phyloP scores from a whole-genome alignment of 2,888 invertebrate species.

The Lymantria monacha region DNA sequence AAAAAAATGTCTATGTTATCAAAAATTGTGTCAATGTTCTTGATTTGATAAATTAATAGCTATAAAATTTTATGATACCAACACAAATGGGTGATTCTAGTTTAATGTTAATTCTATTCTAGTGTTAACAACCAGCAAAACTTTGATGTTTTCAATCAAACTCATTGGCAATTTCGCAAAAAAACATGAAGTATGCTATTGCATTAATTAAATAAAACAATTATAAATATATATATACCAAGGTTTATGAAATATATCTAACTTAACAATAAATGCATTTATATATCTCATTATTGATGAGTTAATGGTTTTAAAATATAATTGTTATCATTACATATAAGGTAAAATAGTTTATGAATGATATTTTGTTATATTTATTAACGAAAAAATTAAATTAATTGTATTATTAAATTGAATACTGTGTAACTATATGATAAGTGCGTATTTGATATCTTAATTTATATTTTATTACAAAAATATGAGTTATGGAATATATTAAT shows the following conservation, averaged over 20 bases:
- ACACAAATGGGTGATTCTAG: slow-evolving; percentile 4
- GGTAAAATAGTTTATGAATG: neutral
- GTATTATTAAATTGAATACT: neutral
- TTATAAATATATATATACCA: slow-evolving; percentile 7
- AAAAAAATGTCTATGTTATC: too few relatives aligned
- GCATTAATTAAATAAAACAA: slow-evolving; percentile 12
- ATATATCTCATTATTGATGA: neutral
- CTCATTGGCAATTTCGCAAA: slow-evolving; percentile 19
- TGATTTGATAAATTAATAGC: slow-evolving; percentile 13
- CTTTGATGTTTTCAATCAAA: slow-evolving; percentile 22
- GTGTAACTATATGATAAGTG: neutral
- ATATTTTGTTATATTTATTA: neutral
- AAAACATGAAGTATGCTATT: slow-evolving; percentile 14
- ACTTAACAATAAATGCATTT: neutral
- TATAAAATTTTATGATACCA: slow-evolving; percentile 14
- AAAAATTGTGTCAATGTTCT: slow-evolving; percentile 10
- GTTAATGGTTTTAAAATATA: neutral
- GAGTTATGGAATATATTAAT: too few relatives aligned
- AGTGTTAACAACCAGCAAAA: slow-evolving; percentile 7
- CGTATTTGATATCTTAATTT: neutral
- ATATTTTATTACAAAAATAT: neutral
- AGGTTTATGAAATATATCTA: slow-evolving; percentile 14
- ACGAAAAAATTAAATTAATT: neutral
- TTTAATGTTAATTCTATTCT: slow-evolving; percentile 1
- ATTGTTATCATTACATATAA: neutral